Evolutionary conservation across 35 echinoderm and acorn worm species (phyloP), one percentile per base, ranked within the genome.

Genomic region (Diadema setosum): DNA sequence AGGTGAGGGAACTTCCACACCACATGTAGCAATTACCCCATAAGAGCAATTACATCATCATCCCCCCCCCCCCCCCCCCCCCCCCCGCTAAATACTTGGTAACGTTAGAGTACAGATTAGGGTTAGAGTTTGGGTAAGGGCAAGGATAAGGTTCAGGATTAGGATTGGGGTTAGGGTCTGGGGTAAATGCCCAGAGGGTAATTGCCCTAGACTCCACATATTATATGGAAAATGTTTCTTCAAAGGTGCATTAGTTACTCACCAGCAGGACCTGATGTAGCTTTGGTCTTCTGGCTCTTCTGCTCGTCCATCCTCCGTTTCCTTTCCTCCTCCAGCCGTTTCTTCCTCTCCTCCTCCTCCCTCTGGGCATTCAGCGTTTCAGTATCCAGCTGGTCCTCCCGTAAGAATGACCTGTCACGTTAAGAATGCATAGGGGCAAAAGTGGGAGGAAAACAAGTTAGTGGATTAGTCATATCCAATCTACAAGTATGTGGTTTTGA

Each of bases 331-430:
- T 94, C 88, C 32, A 98, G 55, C 39, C 95, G 60, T 74, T 98
- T 86, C 24, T 88, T 90, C 78, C 95, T 98, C 69, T 98, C 83
- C 41, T 91, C 91, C 48, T 98, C 95, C 75, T 98, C 91, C 34
- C 67, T 42, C 81, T 98, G 95, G 40, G 95, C 95, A 49, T 58
- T 80, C 11, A 98, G 33, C 4, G 95, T 94, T 35, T 94, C 86
- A 55, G 63, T 88, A 36, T 90, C 88, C 29, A 98, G 30, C 27
- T 91, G 80, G 30, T 81, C 92, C 41, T 90, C 83, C 42, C 70
- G 82, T 40, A 97, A 52, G 20, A 97, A 88, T 56, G 42, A 83
- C 81, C 95, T 97, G 17, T 20, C 37, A 20, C n/a, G n/a, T n/a
- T n/a, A n/a, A n/a, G n/a, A n/a, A n/a, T n/a, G n/a, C n/a, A n/a